Base-by-base conservation (phyloP, 2,113 vertebrate genomes). In the Papio anubis region DNA sequence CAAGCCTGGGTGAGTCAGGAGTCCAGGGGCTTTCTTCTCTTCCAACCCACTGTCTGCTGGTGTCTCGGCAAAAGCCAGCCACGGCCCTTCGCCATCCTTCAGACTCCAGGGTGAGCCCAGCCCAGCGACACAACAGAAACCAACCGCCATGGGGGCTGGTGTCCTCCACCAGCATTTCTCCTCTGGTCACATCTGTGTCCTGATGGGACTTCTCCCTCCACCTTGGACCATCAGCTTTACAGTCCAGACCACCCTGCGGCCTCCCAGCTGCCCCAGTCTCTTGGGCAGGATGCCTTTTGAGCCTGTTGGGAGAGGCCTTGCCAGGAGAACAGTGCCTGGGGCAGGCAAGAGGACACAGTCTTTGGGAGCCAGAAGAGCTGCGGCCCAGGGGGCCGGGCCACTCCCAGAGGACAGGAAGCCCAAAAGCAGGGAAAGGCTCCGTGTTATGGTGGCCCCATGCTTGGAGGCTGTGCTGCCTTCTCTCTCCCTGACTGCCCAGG, bases 1-100 rank as follows among this genome's bases (percentile, higher is more conserved):
- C 73, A 38, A 35, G 40, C 52, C 21, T 83, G 8, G 12, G 13
- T 93, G 89, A 96, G 83, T 98, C 97, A 90, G 86, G 89, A 73
- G 73, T 83, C 72, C 35, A 8, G 43, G 25, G 21, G 66, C 64
- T n/a, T 48, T 35, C 59, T 78, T 72, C 66, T 55, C n/a, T 38
- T 23, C 23, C 30, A 52, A 72, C 23, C 38, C n/a, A 11, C 18
- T 64, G 73, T 85, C 86, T 64, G 38, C 43, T 5, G 4, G 45
- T 27, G 75, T 83, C 79, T 83, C 0, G 0, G 43, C 38, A 11
- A 20, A 48, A 45, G 17, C 48, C 55, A 20, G 52, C 52, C 4
- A 18, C 2, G 0, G 52, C 17, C 18, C 35, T n/a, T 25, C 0
- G 0, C 40, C 38, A 1, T 52, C 48, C 27, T 68, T 59, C 23